A percentile compares a stretch with the other conserved stretches of the same genome.
Evolutionary conservation across 2,797 vertebrate species (phyloP).

Genomic region (Melanotaenia nigrans): DNA sequence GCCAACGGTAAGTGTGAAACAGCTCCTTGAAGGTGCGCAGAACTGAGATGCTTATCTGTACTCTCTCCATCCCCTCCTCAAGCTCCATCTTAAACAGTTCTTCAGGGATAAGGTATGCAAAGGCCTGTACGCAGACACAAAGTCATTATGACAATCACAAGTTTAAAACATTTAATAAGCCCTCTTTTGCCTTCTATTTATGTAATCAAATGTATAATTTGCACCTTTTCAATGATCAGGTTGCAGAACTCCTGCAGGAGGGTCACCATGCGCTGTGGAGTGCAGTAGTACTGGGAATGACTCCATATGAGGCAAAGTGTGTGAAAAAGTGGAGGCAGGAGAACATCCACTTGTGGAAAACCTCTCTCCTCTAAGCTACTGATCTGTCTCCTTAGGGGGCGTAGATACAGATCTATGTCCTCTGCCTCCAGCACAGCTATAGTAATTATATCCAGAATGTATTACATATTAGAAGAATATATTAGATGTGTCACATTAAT

Average conservation of each 20-base stretch:
- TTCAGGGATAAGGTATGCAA: slow-evolving; percentile 83
- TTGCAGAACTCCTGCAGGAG: slow-evolving; percentile 90
- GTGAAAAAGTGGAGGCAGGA: slow-evolving; percentile 87
- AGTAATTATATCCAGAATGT: slow-evolving; percentile 22
- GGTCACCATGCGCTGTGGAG: slow-evolving; percentile 83
- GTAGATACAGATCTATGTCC: slow-evolving; percentile 81
- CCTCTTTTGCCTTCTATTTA: background rate
- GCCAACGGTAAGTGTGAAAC: slow-evolving; percentile 72
- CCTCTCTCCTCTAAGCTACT: slow-evolving; percentile 81
- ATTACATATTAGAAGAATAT: background rate
- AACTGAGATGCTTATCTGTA: slow-evolving; percentile 73
- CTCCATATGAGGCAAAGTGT: slow-evolving; percentile 93
- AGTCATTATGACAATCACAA: background rate
- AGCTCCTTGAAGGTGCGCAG: slow-evolving; percentile 79
- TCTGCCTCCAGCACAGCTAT: slow-evolving; percentile 80
- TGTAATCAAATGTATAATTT: slow-evolving; percentile 11
- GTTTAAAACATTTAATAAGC: background rate
- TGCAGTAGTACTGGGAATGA: slow-evolving; percentile 84
- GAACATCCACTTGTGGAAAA: slow-evolving; percentile 79
- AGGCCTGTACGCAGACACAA: slow-evolving; percentile 71
- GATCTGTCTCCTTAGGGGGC: slow-evolving; percentile 78
- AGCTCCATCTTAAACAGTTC: slow-evolving; percentile 87
- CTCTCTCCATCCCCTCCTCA: slow-evolving; percentile 82
- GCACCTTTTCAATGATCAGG: slow-evolving; percentile 89
- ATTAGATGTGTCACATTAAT: background rate